phyloP scores from a whole-genome alignment of 2,797 vertebrate genomes.

The Poeciliopsis paucimaculata region DNA sequence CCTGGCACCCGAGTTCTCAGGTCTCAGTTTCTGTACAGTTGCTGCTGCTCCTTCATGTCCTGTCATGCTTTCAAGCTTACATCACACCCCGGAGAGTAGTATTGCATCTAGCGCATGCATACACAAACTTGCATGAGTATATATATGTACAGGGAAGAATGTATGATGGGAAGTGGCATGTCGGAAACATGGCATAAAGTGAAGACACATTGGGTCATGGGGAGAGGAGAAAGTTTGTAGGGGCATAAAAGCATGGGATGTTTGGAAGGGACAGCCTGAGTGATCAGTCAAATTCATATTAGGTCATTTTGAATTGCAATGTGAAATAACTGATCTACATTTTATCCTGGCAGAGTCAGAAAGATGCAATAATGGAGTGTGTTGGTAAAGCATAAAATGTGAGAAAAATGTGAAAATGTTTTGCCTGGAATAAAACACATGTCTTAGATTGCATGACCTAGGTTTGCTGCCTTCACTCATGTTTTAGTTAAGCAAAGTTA shows the following conservation, averaged over 20 bases:
- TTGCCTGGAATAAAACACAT: slow-evolving; percentile 1
- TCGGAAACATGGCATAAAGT: neutral
- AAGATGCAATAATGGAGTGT: slow-evolving; percentile 4
- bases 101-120: slow-evolving; percentile 41
- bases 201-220: slow-evolving; percentile 1
- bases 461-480: neutral
- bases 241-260: slow-evolving; percentile 15
- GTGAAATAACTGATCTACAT: slow-evolving; percentile 1
- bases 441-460: neutral
- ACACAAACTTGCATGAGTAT: slow-evolving; percentile 27
- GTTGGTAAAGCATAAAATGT: slow-evolving; percentile 3
- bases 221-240: slow-evolving; percentile 6
- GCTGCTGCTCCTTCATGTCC: slow-evolving; percentile 80
- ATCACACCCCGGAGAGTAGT: slow-evolving; percentile 78
- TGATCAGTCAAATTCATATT: neutral
- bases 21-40: slow-evolving; percentile 83
- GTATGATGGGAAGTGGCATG: slow-evolving; percentile 4
- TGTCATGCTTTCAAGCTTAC: slow-evolving; percentile 82
- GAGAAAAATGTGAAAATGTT: neutral
- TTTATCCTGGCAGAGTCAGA: neutral
- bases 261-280: neutral
- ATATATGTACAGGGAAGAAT: slow-evolving; percentile 1
- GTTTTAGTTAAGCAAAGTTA: slow-evolving; percentile 1
- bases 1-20: slow-evolving; percentile 53
- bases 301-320: slow-evolving; percentile 1